Conservation (phyloP, 1,140 invertebrate species). For the Aplysia californica region DNA sequence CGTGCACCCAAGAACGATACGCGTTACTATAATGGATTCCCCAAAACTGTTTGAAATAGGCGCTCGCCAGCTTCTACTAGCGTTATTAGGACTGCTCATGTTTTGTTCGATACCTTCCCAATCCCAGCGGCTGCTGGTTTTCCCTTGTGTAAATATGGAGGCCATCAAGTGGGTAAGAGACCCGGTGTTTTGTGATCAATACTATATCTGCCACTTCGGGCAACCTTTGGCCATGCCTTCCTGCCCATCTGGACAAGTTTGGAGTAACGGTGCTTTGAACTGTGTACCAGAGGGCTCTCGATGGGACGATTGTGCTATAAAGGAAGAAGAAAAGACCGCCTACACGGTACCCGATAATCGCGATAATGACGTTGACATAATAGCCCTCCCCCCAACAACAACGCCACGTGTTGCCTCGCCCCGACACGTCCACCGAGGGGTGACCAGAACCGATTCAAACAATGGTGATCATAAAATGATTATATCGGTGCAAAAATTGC, state of each 20-base stretch:
- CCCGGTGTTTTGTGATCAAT: slow-evolving; percentile 31
- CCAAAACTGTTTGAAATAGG: no score
- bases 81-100: no score
- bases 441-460: no score
- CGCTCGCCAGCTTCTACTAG: no score
- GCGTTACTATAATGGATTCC: no score
- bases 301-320: slow-evolving; percentile 38
- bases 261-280: slow-evolving; percentile 38
- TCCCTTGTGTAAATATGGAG: slow-evolving; percentile 34
- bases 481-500: background rate
- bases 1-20: no score
- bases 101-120: no score
- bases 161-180: slow-evolving; percentile 41
- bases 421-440: background rate
- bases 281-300: slow-evolving; percentile 36
- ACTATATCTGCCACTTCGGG: slow-evolving; percentile 44
- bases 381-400: background rate
- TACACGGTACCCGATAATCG: no score
- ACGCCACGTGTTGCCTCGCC: background rate
- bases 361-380: background rate
- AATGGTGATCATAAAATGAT: background rate
- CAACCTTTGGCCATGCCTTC: slow-evolving; percentile 39
- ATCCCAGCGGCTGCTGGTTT: slow-evolving; percentile 8
- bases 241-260: slow-evolving; percentile 39
- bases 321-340: no score